Base-by-base conservation (phyloP, 2,113 vertebrate species). In the Galeopterus variegatus region DNA sequence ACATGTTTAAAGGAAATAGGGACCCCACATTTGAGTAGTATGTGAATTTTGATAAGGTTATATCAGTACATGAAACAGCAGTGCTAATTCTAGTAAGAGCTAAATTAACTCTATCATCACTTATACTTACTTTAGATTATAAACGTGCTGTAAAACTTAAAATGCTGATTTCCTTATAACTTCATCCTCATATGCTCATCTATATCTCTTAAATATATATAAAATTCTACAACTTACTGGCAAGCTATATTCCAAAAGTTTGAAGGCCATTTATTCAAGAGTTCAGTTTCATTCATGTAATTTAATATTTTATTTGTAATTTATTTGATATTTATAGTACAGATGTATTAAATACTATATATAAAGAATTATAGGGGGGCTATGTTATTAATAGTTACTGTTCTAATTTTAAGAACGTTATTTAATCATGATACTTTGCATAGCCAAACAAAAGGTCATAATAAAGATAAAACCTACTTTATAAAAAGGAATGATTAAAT, bases 1-100 rank as follows among this genome's bases (percentile, higher is more conserved):
- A 93, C 41, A 92, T 54, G 45, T 96, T 73, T 97, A 10, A 97
- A 97, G 93, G 96, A 97, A 98, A 41, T 97, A 97, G 54, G 18
- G 62, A 56, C 58, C 62, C 58, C 81, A 88, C 79, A 70, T 88
- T 97, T 97, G 93, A 67, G 48, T 93, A 95, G 69, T 95, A 50
- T 89, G 87, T 88, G 93, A 88, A 65, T 95, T 52, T 97, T 97
- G 84, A 45, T 97, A 90, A 94, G 94, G 89, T 88, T 17, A 26
- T 86, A 36, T 94, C 26, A 64, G 48, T 97, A 91, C 15, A 96
- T 97, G 0, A 72, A 89, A 64, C n/a, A 97, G 54, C 84, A 56
- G 33, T 94, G 50, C 24, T 77, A 92, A 82, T 80, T 91, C 81
- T 97, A 88, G 65, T 94, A 82, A 94, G 88, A 82, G 36, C 52